Percentiles rank a stretch among this genome's conserved stretches.
phyloP scores from a whole-genome alignment of 1,140 invertebrate genomes.

The Alviniconcha marisindica region DNA sequence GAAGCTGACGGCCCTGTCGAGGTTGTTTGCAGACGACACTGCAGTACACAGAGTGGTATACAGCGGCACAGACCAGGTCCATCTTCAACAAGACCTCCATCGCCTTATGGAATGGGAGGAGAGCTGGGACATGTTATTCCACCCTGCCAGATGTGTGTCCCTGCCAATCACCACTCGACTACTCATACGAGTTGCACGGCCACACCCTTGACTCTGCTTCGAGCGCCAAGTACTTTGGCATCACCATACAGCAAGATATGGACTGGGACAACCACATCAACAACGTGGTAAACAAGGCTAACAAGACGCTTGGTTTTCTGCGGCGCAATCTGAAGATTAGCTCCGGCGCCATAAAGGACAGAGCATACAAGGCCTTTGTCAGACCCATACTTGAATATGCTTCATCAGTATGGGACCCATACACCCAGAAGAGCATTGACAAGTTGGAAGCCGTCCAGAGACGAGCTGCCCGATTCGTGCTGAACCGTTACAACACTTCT shows the following conservation, averaged over 20 bases:
- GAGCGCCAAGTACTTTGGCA: constrained; percentile 38
- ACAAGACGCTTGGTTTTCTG: constrained; percentile 39
- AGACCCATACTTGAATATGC: constrained; percentile 45
- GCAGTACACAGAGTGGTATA: neutral
- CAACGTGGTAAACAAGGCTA: constrained; percentile 32
- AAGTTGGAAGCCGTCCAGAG: constrained; percentile 51
- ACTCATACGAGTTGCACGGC: neutral
- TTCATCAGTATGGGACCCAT: constrained; percentile 46
- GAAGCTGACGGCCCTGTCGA: neutral
- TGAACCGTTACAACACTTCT: constrained; percentile 4
- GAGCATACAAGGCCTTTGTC: constrained; percentile 40
- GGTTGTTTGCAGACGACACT: constrained; percentile 21
- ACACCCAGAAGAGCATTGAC: constrained; percentile 37
- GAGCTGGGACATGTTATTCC: constrained; percentile 46
- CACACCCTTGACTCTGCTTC: constrained; percentile 29
- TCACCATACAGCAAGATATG: constrained; percentile 36
- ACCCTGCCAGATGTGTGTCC: constrained; percentile 35
- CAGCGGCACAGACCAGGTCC: neutral
- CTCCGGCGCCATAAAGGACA: constrained; percentile 32
- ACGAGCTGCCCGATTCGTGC: too few species aligned
- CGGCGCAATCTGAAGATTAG: constrained; percentile 31
- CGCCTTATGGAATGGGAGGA: neutral
- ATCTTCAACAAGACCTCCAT: constrained; percentile 14
- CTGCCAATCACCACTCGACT: constrained; percentile 22
- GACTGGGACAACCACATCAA: constrained; percentile 37